phyloP scores from a whole-genome alignment of 1,140 invertebrate species.

The Drosophila navojoa region DNA sequence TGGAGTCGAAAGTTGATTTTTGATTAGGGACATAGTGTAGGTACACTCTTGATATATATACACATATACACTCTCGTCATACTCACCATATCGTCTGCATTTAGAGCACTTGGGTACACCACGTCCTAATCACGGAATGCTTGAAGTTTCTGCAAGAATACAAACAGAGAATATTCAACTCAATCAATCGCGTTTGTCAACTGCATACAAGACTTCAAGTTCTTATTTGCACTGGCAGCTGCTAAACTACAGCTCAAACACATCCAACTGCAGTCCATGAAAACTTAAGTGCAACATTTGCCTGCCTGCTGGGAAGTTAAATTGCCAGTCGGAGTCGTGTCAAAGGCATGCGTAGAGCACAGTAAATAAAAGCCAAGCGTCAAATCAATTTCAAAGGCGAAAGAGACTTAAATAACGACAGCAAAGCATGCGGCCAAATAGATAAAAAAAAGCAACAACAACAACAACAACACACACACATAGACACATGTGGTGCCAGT shows the following conservation, averaged over 20 bases:
- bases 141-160: constrained; percentile 70
- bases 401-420: constrained; percentile 67
- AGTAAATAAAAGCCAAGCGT: constrained; percentile 37
- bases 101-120: constrained; percentile 83
- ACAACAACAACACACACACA: not conserved
- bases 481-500: constrained; percentile 20
- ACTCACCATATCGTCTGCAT: constrained; percentile 84
- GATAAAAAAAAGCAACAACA: constrained; percentile 59
- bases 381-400: constrained; percentile 69
- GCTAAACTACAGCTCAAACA: constrained; percentile 12
- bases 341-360: constrained; percentile 25
- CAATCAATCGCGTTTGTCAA: constrained; percentile 19
- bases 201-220: constrained; percentile 4
- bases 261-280: constrained; percentile 22
- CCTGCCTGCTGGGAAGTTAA: constrained; percentile 10
- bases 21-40: no score
- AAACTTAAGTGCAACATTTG: constrained; percentile 54
- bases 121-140: constrained; percentile 82
- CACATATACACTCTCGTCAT: not conserved
- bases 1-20: not conserved
- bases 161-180: constrained; percentile 20
- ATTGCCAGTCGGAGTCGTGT: constrained; percentile 37
- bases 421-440: constrained; percentile 67
- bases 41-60: no score
- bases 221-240: constrained; percentile 20